Conservation (phyloP, 2,113 vertebrate species). For the Danio rerio region DNA sequence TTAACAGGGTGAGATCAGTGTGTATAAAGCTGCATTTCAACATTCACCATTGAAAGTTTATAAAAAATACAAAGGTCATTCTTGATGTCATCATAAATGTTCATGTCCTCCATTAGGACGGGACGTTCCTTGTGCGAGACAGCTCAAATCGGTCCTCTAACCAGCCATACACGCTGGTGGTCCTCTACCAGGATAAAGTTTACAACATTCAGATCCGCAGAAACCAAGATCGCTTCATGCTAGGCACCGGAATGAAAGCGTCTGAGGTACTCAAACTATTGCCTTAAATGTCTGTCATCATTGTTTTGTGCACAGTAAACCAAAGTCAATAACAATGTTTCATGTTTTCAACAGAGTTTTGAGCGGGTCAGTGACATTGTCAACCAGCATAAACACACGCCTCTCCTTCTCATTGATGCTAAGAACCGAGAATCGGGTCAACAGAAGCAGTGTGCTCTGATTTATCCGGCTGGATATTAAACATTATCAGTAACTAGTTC, state of each 20-base stretch:
- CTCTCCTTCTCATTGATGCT: constrained; percentile 92
- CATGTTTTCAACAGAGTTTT: constrained; percentile 74
- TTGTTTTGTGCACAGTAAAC: background rate
- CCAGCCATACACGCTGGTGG: constrained; percentile 94
- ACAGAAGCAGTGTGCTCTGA: constrained; percentile 88
- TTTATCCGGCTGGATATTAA: constrained; percentile 75
- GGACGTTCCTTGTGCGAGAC: constrained; percentile 92
- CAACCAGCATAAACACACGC: constrained; percentile 83
- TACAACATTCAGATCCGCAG: constrained; percentile 95
- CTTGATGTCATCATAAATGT: background rate
- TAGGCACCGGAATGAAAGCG: constrained; percentile 89
- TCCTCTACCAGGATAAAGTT: constrained; percentile 90
- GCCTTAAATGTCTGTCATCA: background rate
- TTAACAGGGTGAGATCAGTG: constrained; percentile 80
- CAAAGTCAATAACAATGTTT: background rate
- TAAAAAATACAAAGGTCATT: background rate
- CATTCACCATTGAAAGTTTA: background rate
- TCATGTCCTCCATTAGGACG: constrained; percentile 79
- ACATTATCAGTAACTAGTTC: background rate
- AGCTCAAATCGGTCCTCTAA: constrained; percentile 82
- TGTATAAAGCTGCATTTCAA: background rate
- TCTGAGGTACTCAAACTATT: constrained; percentile 82
- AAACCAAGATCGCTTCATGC: constrained; percentile 77
- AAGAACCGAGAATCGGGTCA: constrained; percentile 83
- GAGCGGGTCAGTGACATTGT: constrained; percentile 86